These are phyloP conservation scores for Cosmia pyralina DNA, from an alignment of 2,888 invertebrate genomes.

Conservation along the genomic window DNA sequence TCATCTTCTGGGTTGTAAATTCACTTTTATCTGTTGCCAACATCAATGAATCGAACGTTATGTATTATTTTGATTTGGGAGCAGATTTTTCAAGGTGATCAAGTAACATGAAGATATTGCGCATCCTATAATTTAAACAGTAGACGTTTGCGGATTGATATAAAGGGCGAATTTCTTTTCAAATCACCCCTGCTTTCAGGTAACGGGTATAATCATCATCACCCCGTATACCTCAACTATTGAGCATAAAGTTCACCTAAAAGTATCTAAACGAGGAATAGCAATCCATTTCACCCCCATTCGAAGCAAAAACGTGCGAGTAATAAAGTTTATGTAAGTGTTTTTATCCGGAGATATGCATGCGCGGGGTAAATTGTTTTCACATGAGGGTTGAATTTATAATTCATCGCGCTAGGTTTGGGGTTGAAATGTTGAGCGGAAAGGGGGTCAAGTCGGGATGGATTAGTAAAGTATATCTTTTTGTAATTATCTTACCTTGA, in stretches of 20 bases:
- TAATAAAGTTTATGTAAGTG: slow-evolving; percentile 53
- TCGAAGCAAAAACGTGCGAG: slow-evolving; percentile 35
- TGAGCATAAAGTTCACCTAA: slow-evolving; percentile 15
- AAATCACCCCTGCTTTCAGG: background rate
- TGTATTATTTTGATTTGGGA: no score
- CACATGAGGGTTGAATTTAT: slow-evolving; percentile 60
- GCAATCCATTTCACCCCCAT: slow-evolving; percentile 18
- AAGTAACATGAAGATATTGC: background rate
- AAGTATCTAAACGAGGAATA: slow-evolving; percentile 1
- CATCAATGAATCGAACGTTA: no score
- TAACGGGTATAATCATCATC: slow-evolving; percentile 20
- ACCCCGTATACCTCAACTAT: slow-evolving; percentile 21
- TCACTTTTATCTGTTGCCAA: no score
- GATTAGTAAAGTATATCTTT: slow-evolving; percentile 24
- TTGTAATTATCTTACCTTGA: background rate
- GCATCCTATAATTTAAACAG: background rate
- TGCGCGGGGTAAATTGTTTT: slow-evolving; percentile 62
- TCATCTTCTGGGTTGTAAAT: no score
- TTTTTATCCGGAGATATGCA: slow-evolving; percentile 46
- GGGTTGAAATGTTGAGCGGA: slow-evolving; percentile 38
- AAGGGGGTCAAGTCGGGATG: slow-evolving; percentile 22
- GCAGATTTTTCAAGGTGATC: no score
- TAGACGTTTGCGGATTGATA: background rate
- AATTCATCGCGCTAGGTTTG: slow-evolving; percentile 58
- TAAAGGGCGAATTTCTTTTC: background rate